These are phyloP conservation scores for Girardinus metallicus DNA, from an alignment of 2,797 vertebrate genomes.

Conservation along the genomic window DNA sequence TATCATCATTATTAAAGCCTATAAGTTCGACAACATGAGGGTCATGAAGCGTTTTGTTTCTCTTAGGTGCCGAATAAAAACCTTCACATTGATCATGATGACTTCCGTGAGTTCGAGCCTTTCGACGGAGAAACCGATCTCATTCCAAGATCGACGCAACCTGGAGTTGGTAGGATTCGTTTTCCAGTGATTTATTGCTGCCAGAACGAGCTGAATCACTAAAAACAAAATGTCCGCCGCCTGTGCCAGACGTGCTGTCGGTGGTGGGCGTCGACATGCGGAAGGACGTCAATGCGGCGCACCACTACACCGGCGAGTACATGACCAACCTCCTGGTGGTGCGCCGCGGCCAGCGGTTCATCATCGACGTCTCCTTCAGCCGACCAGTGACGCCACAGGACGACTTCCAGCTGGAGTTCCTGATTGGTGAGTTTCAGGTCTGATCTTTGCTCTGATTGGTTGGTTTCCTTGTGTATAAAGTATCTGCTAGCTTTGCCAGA, in stretches of 20 bases:
- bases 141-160: conserved; percentile 67
- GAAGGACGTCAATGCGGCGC: conserved; percentile 73
- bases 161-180: not conserved
- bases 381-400: conserved; percentile 72
- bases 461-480: not conserved
- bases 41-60: not conserved
- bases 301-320: conserved; percentile 82
- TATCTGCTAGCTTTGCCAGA: too few species aligned
- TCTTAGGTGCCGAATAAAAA: conserved; percentile 42
- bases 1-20: not conserved
- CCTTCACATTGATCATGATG: conserved; percentile 66
- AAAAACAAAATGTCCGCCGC: not conserved
- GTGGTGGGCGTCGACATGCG: conserved; percentile 79
- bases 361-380: conserved; percentile 81
- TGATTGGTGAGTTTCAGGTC: conserved; percentile 85
- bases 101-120: conserved; percentile 72
- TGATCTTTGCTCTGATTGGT: not conserved
- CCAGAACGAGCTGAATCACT: not conserved
- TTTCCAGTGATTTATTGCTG: too few species aligned
- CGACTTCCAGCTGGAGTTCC: conserved; percentile 85
- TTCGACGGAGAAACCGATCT: conserved; percentile 28
- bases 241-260: conserved; percentile 65
- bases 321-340: conserved; percentile 82
- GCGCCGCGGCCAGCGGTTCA: conserved; percentile 84
- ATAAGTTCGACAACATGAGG: not conserved